These are phyloP conservation scores for Ectobius pallidus DNA, from an alignment of 2,888 invertebrate genomes.

Conservation along the genomic window DNA sequence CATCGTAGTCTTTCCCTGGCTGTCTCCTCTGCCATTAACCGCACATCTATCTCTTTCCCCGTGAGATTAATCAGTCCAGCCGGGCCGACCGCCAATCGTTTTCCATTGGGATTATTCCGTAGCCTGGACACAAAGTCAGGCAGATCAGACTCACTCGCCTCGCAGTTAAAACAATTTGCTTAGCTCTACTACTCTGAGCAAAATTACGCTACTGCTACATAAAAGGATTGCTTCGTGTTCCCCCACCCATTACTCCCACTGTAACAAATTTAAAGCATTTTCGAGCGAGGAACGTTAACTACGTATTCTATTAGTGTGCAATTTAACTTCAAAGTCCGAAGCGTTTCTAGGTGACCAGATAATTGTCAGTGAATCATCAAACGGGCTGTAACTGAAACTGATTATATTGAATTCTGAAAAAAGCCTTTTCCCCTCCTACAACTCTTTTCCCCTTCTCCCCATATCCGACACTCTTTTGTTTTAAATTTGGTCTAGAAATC, in stretches of 20 bases:
- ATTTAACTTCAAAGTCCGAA: slow-evolving; percentile 18
- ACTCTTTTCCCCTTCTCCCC: background rate
- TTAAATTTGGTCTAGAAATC: background rate
- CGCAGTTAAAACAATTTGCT: slow-evolving; percentile 17
- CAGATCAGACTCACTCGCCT: background rate
- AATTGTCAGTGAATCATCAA: slow-evolving; percentile 12
- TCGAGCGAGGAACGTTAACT: background rate
- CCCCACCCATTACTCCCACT: background rate
- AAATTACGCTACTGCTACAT: slow-evolving; percentile 7
- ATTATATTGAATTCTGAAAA: slow-evolving; percentile 17
- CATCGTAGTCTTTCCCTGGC: background rate
- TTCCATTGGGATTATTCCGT: slow-evolving; percentile 13
- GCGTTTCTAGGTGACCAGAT: slow-evolving; percentile 16
- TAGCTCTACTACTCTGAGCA: slow-evolving; percentile 3
- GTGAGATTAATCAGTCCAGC: background rate
- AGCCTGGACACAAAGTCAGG: background rate
- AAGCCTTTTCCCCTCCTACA: no score
- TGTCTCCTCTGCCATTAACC: background rate
- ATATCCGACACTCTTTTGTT: background rate
- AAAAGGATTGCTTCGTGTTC: background rate
- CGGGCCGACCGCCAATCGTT: background rate
- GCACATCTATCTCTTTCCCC: no score
- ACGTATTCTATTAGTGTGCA: background rate
- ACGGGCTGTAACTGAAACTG: background rate
- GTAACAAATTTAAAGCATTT: slow-evolving; percentile 22